These are phyloP conservation scores for Toxostoma redivivum DNA, from an alignment of 2,113 vertebrate genomes.

Conservation along the genomic window DNA sequence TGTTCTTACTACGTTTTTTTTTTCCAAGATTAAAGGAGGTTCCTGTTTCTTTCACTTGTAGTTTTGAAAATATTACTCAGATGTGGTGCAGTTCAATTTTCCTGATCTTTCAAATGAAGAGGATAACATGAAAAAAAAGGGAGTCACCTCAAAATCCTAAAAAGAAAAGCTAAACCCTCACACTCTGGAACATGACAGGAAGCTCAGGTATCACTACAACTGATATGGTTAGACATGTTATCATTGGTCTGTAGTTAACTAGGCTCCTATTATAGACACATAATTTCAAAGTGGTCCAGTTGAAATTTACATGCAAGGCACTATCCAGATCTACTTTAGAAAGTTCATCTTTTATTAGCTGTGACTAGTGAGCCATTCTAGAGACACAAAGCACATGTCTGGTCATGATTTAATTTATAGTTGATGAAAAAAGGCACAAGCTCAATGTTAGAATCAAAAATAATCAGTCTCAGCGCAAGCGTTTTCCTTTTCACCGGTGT, in stretches of 20 bases:
- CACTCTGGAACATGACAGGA: background rate
- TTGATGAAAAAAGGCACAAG: background rate
- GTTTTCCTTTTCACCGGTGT: background rate
- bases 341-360: background rate
- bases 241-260: background rate
- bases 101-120: background rate
- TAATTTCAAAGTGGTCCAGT: background rate
- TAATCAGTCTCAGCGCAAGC: background rate
- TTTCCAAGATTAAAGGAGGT: background rate
- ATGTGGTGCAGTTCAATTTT: background rate
- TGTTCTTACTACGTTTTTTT: background rate
- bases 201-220: background rate
- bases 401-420: background rate
- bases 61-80: background rate
- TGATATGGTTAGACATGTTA: background rate
- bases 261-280: background rate
- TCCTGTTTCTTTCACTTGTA: background rate
- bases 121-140: background rate
- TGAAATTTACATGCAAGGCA: background rate
- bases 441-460: background rate
- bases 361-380: background rate
- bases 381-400: background rate
- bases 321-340: background rate
- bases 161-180: background rate
- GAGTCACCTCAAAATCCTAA: background rate